These are phyloP conservation scores for Scaeva pyrastri DNA, from an alignment of 2,888 invertebrate species.

Conservation along the genomic window DNA sequence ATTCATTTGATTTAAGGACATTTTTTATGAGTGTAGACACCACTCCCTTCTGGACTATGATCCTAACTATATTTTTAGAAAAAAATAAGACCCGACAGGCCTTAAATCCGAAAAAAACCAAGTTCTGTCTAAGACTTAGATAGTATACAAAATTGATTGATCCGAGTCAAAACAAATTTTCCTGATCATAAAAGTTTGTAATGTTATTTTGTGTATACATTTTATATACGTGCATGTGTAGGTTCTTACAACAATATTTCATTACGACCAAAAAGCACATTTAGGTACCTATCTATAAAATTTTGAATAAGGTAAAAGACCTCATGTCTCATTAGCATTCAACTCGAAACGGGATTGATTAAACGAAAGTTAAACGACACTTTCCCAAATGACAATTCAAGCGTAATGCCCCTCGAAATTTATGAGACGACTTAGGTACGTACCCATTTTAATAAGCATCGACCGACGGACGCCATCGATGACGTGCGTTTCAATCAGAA, in stretches of 20 bases:
- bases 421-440: neutral
- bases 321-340: constrained; percentile 49
- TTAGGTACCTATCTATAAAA: neutral
- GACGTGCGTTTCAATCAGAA: constrained; percentile 45
- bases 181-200: no score
- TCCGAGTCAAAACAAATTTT: no score
- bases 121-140: no score
- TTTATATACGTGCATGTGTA: neutral
- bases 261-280: neutral
- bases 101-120: no score
- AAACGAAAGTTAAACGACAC: constrained; percentile 72
- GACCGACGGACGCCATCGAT: constrained; percentile 43
- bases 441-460: constrained; percentile 45
- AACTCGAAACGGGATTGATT: constrained; percentile 57
- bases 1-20: no score
- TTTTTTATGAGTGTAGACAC: no score
- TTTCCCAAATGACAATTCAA: constrained; percentile 73
- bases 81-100: no score
- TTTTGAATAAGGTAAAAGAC: constrained; percentile 11
- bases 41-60: no score
- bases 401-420: constrained; percentile 57
- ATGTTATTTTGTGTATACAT: no score
- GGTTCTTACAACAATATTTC: neutral
- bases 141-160: no score
- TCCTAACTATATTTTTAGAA: no score